Conservation (phyloP, 2,888 invertebrate species). For the Argynnis bischoffii region DNA sequence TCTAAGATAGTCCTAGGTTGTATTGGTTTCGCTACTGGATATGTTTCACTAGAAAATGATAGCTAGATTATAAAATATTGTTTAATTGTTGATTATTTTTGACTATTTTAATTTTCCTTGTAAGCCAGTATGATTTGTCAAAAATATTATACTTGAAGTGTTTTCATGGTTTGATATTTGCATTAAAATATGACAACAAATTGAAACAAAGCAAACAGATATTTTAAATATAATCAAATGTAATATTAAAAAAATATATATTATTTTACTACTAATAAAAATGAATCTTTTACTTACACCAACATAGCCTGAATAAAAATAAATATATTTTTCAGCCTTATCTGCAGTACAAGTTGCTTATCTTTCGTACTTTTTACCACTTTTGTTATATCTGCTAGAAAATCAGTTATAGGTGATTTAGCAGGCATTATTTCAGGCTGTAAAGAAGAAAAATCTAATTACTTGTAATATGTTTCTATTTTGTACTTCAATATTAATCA, state of each 20-base stretch:
- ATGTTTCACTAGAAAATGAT: constrained; percentile 58
- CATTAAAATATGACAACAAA: too few relatives aligned
- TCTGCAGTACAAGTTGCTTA: constrained; percentile 50
- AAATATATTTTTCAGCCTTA: constrained; percentile 62
- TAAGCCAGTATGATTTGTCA: too few relatives aligned
- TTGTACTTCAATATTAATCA: too few relatives aligned
- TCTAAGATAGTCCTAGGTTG: constrained; percentile 63
- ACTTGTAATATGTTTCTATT: not conserved
- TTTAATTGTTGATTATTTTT: too few relatives aligned
- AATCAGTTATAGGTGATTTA: constrained; percentile 40
- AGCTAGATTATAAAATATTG: too few relatives aligned
- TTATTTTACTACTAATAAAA: not conserved
- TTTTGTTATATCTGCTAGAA: constrained; percentile 50
- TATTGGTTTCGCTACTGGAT: constrained; percentile 69
- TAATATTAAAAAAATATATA: not conserved
- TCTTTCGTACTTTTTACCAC: constrained; percentile 39
- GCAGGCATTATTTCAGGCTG: constrained; percentile 13
- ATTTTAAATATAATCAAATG: too few relatives aligned
- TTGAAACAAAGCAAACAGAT: too few relatives aligned
- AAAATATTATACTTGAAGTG: too few relatives aligned
- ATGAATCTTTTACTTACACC: constrained; percentile 60
- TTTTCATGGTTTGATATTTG: too few relatives aligned
- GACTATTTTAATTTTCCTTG: too few relatives aligned
- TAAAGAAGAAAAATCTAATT: constrained; percentile 15
- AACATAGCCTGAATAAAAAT: constrained; percentile 74